Base-by-base conservation (phyloP, 2,888 invertebrate species). In the Steinernema scapterisci region DNA sequence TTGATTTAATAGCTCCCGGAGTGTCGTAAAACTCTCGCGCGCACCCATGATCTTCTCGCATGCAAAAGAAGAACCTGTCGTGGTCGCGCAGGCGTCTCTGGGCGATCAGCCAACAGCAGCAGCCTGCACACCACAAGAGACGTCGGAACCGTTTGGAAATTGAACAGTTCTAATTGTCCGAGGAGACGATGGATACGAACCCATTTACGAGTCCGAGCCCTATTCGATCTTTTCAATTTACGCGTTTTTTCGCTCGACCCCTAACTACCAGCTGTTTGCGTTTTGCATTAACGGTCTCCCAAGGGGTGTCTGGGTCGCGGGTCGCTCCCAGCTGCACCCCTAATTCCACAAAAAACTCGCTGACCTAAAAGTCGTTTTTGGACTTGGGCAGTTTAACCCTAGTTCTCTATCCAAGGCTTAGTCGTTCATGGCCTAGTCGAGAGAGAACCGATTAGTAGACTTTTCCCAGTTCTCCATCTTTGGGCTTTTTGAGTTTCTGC, bases 141-240 rank as follows among this genome's bases (percentile, higher is more conserved):
- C 38, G 38, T 38, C 9, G 3, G 38, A 9, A 38, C 5, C 38
- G 5, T 3, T 38, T 38, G 5, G 38, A 9, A 25, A 63, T 31
- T 52, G 13, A 63, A 63, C 27, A 63, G 63, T 63, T 63, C 63
- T 63, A 63, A 63, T 63, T 63, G 63, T 63, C 63, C 63, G 63
- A 31, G 11, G 52, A 23, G 2, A 48, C 48, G 23, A 21, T 11
- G 11, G 52, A 23, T n/a, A 48, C 48, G 23, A 21, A 52, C 52
- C 52, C 52, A 52, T 52, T 52, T 52, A 52, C 38, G 38, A 38
- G 38, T 9, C 38, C 38, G 38, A 38, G 38, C 38, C 38, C 38
- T 38, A 38, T 38, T 38, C 38, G 38, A 38, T 38, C 38, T 38
- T 11, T 63, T 19, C 63, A 63, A 63, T 63, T 63, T 63, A 27